A percentile compares a stretch with the other conserved stretches of the same genome.
phyloP scores from a whole-genome alignment of 2,888 invertebrate species.

The Erebia epiphron region DNA sequence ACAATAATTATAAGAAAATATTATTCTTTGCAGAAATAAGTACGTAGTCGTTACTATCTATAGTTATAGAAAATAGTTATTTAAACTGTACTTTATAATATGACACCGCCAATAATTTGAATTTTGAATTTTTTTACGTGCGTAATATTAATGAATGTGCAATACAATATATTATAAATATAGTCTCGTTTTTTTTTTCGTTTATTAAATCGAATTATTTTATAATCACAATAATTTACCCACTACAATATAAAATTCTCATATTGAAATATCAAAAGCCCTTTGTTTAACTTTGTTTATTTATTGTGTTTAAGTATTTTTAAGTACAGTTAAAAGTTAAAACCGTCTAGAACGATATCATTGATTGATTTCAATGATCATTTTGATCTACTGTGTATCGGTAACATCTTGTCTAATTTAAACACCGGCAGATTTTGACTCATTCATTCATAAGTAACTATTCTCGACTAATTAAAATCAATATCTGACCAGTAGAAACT shows the following conservation, averaged over 20 bases:
- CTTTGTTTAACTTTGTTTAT: not conserved
- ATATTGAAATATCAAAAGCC: not conserved
- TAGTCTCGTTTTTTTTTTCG: slow-evolving; percentile 5
- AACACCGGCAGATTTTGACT: too few relatives aligned
- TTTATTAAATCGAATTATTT: slow-evolving; percentile 19
- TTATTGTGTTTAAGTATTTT: too few relatives aligned
- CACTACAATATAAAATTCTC: not conserved
- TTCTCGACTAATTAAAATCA: not conserved
- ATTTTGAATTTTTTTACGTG: slow-evolving; percentile 25
- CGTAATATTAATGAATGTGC: slow-evolving; percentile 34
- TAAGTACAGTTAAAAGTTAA: too few relatives aligned
- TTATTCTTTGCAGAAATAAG: slow-evolving; percentile 56
- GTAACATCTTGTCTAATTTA: too few relatives aligned
- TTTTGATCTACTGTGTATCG: too few relatives aligned
- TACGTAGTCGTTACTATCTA: slow-evolving; percentile 42
- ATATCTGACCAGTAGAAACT: not conserved
- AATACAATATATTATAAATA: slow-evolving; percentile 24
- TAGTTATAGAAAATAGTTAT: slow-evolving; percentile 25
- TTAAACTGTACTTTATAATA: slow-evolving; percentile 26
- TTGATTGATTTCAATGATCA: too few relatives aligned
- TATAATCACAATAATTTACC: slow-evolving; percentile 23
- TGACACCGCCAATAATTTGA: slow-evolving; percentile 23
- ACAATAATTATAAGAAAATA: slow-evolving; percentile 46
- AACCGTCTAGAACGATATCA: too few relatives aligned
- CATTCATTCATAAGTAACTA: too few relatives aligned